These are phyloP conservation scores for Sphaerodactylus townsendi DNA, from an alignment of 2,113 vertebrate genomes.

Conservation along the genomic window DNA sequence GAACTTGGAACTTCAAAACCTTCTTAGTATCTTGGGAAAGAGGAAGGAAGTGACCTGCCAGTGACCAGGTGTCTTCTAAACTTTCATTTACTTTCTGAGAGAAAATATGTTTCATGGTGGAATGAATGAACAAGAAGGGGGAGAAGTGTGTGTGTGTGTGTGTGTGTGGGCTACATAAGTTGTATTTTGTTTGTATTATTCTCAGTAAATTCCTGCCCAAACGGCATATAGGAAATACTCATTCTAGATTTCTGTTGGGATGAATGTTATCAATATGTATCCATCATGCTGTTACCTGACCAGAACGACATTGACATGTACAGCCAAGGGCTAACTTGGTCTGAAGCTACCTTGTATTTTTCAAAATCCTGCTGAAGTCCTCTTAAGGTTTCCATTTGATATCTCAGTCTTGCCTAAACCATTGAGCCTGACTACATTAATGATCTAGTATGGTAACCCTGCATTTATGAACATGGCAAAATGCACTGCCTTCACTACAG, in stretches of 20 bases:
- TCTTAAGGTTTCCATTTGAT: background rate
- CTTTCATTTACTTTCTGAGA: too few relatives aligned
- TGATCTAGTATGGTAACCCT: background rate
- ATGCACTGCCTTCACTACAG: slow-evolving; percentile 7
- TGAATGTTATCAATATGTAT: background rate
- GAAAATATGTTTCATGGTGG: too few relatives aligned
- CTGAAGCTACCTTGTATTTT: background rate
- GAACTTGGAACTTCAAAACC: too few relatives aligned
- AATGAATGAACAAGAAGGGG: too few relatives aligned
- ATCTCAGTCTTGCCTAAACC: background rate
- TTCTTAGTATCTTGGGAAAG: too few relatives aligned
- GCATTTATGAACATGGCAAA: background rate
- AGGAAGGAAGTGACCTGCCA: too few relatives aligned
- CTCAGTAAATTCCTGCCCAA: background rate
- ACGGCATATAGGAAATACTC: background rate
- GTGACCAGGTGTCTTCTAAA: too few relatives aligned
- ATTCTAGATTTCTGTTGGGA: background rate
- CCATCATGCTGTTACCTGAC: background rate
- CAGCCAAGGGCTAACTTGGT: background rate
- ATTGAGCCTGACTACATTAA: slow-evolving; percentile 1
- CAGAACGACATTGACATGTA: background rate
- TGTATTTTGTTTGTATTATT: background rate
- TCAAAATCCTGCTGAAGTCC: background rate
- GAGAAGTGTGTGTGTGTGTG: too few relatives aligned
- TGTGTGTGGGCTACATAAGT: too few relatives aligned